A percentile compares a stretch with the other conserved stretches of the same genome.
Evolutionary conservation across 2,113 vertebrate genomes (phyloP).

Genomic region (Xyliphius kryptos): DNA sequence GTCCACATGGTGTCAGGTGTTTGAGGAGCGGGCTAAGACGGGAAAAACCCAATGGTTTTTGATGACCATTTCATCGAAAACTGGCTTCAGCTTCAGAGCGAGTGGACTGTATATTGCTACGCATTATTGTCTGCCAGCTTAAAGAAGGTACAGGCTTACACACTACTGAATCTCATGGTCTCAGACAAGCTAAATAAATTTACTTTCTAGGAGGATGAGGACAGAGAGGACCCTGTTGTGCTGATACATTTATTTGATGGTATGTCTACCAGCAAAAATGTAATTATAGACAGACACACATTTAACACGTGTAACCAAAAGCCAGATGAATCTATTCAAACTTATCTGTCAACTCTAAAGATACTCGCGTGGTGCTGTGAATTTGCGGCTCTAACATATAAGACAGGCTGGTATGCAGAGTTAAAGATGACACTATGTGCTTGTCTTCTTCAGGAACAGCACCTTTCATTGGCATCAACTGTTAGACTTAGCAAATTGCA

Average conservation of each 20-base stretch:
- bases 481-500: neutral
- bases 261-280: neutral
- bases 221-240: no score
- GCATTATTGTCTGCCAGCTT: no score
- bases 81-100: no score
- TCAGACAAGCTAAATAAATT: no score
- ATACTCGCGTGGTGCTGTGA: neutral
- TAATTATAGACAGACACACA: slow-evolving; percentile 8
- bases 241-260: no score
- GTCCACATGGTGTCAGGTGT: no score
- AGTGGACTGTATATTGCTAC: no score
- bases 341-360: neutral
- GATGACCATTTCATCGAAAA: no score
- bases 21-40: no score
- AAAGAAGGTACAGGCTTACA: neutral
- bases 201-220: no score
- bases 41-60: no score
- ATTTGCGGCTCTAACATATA: neutral
- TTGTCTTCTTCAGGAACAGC: neutral
- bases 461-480: neutral
- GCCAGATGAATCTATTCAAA: neutral
- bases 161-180: no score
- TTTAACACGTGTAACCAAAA: slow-evolving; percentile 1
- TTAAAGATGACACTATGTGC: neutral
- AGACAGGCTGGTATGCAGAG: neutral